A percentile compares a stretch with the other conserved stretches of the same genome.
Evolutionary conservation across 2,797 vertebrate genomes (phyloP).

Genomic region (Erethizon dorsatum): DNA sequence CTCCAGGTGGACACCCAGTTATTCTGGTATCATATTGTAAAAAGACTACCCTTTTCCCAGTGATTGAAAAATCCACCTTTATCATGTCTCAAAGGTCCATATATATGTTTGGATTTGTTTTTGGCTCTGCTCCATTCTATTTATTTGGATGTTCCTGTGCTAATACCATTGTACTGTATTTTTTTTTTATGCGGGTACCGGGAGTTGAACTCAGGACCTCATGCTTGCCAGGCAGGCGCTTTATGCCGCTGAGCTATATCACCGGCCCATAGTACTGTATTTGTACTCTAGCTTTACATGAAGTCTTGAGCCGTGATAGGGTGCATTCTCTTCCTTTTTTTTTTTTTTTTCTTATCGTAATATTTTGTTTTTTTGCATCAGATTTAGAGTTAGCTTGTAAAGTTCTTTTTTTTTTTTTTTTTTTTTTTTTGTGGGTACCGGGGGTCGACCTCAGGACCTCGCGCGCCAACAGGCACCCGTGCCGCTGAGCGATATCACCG

Average conservation of each 20-base stretch:
- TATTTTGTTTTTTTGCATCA: constrained; percentile 34
- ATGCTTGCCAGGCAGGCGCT: too few relatives aligned
- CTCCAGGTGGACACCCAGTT: neutral
- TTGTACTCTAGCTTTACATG: constrained; percentile 31
- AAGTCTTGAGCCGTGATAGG: neutral
- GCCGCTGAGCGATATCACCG: too few relatives aligned
- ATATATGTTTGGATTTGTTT: neutral
- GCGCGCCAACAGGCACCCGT: too few relatives aligned
- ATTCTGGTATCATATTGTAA: constrained; percentile 35
- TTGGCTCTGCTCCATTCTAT: neutral
- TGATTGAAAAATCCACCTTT: constrained; percentile 32
- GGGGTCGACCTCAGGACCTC: too few relatives aligned
- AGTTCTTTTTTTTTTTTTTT: too few relatives aligned
- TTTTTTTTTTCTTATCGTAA: constrained; percentile 11
- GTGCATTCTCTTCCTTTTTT: constrained; percentile 19
- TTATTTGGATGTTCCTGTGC: neutral
- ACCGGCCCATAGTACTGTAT: neutral
- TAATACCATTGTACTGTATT: neutral
- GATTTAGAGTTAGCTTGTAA: constrained; percentile 44
- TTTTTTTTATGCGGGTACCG: neutral
- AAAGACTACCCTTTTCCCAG: neutral
- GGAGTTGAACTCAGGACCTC: too few relatives aligned
- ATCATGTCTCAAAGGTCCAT: neutral
- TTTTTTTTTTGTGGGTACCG: too few relatives aligned
- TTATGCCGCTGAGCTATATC: too few relatives aligned